These are phyloP conservation scores for Sisyra terminalis DNA, from an alignment of 2,888 invertebrate species.

Conservation along the genomic window DNA sequence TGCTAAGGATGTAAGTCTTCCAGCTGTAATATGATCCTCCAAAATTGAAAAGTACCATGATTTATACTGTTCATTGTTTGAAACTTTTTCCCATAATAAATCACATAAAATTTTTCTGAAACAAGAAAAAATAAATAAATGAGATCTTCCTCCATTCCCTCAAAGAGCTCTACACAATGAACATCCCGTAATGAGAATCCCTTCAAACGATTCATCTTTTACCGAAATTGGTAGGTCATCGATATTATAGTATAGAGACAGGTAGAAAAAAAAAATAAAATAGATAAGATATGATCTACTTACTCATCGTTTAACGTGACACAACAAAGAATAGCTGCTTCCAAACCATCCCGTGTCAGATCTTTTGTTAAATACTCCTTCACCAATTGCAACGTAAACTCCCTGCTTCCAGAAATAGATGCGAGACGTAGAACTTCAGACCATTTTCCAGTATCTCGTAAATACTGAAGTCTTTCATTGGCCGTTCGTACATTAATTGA, in stretches of 20 bases:
- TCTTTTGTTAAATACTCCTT: constrained; percentile 27
- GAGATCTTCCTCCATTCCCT: too few relatives aligned
- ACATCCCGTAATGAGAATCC: too few relatives aligned
- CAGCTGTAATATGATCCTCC: constrained; percentile 51
- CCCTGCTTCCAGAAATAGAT: constrained; percentile 31
- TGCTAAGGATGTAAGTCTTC: constrained; percentile 40
- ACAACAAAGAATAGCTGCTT: constrained; percentile 29
- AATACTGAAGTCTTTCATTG: constrained; percentile 46
- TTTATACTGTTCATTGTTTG: constrained; percentile 27
- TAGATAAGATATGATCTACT: constrained; percentile 20
- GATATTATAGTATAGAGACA: too few relatives aligned
- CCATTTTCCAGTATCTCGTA: constrained; percentile 40
- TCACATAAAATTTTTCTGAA: constrained; percentile 39
- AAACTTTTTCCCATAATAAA: constrained; percentile 43
- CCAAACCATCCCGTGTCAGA: constrained; percentile 27
- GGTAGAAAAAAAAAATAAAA: too few relatives aligned
- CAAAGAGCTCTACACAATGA: too few relatives aligned
- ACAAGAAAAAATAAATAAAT: constrained; percentile 12
- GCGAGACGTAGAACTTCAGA: constrained; percentile 37
- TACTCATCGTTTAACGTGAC: constrained; percentile 32
- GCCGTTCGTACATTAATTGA: constrained; percentile 43
- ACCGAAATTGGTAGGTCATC: too few relatives aligned
- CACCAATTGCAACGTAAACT: constrained; percentile 27
- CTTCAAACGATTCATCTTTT: too few relatives aligned
- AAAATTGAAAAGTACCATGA: constrained; percentile 46